Evolutionary conservation across 2,113 vertebrate genomes (phyloP).

Genomic region (Poicephalus gulielmi): DNA sequence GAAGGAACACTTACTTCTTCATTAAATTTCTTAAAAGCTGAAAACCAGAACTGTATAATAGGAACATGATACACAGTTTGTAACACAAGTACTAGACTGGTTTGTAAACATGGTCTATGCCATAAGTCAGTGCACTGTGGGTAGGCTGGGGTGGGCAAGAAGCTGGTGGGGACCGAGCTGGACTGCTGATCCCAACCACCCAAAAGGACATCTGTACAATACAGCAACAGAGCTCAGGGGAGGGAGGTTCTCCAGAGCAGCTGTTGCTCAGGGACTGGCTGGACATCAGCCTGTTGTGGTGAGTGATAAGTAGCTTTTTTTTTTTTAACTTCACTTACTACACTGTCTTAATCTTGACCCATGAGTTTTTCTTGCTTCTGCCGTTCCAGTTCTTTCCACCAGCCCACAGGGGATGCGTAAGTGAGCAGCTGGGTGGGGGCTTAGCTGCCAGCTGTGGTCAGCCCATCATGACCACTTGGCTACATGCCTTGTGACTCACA

Average conservation of each 20-base stretch:
- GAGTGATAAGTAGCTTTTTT: rapidly evolving
- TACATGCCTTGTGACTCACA: rapidly evolving
- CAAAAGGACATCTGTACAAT: background rate
- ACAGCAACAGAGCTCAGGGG: too few species aligned
- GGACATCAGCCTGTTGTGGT: background rate
- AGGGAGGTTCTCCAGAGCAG: background rate
- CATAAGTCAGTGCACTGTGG: background rate
- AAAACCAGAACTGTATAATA: background rate
- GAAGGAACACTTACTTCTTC: background rate
- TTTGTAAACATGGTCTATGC: background rate
- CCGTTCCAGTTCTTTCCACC: background rate
- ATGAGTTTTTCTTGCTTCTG: background rate
- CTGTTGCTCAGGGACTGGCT: background rate
- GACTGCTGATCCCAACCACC: background rate
- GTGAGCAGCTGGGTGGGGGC: background rate
- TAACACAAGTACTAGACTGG: background rate
- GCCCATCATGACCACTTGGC: background rate
- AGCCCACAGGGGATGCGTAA: rapidly evolving
- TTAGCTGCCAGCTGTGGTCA: rapidly evolving
- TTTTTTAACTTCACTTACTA: background rate
- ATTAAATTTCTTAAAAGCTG: background rate
- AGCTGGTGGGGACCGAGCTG: background rate
- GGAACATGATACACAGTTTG: too few species aligned
- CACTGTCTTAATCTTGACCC: background rate
- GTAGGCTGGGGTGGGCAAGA: background rate